A percentile compares a stretch with the other conserved stretches of the same genome.
These are phyloP conservation scores for Pseudocheirus occidentalis DNA, from an alignment of 2,797 vertebrate genomes.

Conservation along the genomic window DNA sequence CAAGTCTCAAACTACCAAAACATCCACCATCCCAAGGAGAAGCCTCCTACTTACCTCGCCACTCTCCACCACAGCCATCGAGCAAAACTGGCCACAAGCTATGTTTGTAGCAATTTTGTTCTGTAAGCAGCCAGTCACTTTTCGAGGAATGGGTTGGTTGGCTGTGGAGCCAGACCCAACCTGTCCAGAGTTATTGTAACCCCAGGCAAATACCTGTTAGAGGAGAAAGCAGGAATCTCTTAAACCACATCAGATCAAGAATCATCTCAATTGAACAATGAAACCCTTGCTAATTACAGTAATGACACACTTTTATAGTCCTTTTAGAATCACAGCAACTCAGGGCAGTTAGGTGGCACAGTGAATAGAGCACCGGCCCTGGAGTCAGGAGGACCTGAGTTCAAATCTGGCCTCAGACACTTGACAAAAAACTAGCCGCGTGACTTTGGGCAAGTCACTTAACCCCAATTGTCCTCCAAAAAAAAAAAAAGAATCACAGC, in stretches of 20 bases:
- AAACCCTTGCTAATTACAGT: not conserved
- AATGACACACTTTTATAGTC: not conserved
- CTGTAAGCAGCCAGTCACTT: conserved; percentile 96
- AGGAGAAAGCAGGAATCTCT: conserved; percentile 45
- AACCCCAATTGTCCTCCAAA: too few relatives aligned
- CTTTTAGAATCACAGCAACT: too few relatives aligned
- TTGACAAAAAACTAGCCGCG: too few relatives aligned
- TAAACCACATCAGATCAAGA: not conserved
- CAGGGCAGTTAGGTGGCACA: too few relatives aligned
- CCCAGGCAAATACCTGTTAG: conserved; percentile 95
- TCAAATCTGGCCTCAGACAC: too few relatives aligned
- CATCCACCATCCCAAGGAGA: not conserved
- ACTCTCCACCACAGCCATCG: conserved; percentile 96
- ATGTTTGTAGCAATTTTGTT: conserved; percentile 95
- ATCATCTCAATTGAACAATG: not conserved
- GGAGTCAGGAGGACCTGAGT: too few relatives aligned
- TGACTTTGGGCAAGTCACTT: too few relatives aligned
- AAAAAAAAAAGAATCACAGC: not conserved
- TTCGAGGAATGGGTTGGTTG: conserved; percentile 96
- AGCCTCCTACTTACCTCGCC: conserved; percentile 90
- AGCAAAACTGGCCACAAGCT: conserved; percentile 98
- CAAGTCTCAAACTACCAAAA: not conserved
- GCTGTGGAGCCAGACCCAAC: conserved; percentile 98
- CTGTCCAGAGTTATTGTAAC: conserved; percentile 98
- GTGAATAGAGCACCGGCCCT: too few relatives aligned